Base-by-base conservation (phyloP, 1,140 invertebrate species). In the Holcopasites calliopsidis region DNA sequence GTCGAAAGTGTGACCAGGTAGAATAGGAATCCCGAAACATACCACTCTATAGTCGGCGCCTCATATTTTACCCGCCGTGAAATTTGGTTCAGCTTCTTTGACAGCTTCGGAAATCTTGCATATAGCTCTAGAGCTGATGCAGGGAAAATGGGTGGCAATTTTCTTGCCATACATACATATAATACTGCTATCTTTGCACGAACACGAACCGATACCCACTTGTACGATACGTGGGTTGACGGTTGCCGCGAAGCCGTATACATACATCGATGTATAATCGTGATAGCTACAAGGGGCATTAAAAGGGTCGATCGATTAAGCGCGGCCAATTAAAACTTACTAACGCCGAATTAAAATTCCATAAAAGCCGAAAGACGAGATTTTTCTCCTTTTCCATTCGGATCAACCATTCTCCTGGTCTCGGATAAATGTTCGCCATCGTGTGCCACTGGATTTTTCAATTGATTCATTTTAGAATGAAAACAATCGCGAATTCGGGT, bases 301-400 rank as follows among this genome's bases (percentile, higher is more conserved):
- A 75, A 68, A 75, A 75, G 31, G 18, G 73, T 26, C 64, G 73
- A 75, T 75, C 73, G 73, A 75, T 75, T 75, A 69, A 75, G 58
- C 73, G 73, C 54, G 73, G 73, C 73, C 73, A 75, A 75, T 75
- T 75, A 75, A 75, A 75, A 69, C 65, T 58, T 75, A 75, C 69
- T 75, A 54, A 65, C 52, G 44, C 42, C 65, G 73, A 75, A 75
- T 75, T 75, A 75, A 75, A n/a, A 65, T 65, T 60, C 73, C 42
- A 75, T 75, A 68, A 68, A 75, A 75, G 54, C 71, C 62, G 71
- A 55, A 65, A 65, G 65, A 65, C 42, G 64, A 69, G 73, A 69
- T 75, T 75, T 68, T 75, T 75, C 38, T 47, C 38, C 71, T n/a
- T 13, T 8, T n/a, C 44, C 44, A 47, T 13, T 2, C n/a, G 18